Evolutionary conservation across 2,888 invertebrate genomes (phyloP), one percentile per base, ranked within the genome.

Genomic region (Lasius platythorax): DNA sequence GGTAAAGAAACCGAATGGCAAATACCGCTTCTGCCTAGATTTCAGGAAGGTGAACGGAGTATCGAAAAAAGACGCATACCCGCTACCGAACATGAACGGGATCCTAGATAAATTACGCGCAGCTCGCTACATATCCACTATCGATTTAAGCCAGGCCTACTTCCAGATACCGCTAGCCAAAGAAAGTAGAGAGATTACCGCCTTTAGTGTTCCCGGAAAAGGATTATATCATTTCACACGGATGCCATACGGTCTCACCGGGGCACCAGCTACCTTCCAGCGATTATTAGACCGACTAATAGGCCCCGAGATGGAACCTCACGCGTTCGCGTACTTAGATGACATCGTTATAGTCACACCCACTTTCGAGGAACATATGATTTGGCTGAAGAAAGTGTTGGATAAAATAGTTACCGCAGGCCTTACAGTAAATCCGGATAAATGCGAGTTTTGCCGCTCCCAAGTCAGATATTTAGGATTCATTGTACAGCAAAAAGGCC

Each of bases 371-470:
- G 67, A 67, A 11, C 67, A 67, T 8, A 8, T 67, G 15, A 1
- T 1, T 1, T 68, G 68, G 43, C 3, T 68, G 2, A 30, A 18
- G 3, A 68, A 43, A 30, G 30, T 68, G 2, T 2, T 68, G 8
- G 18, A 68, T 12, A 68, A 43, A 9, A 68, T 68, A 0, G 3
- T 9, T 12, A 23, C 40, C n/a, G 68, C 68, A 0, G 68, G 68
- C 1, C 43, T 68, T n/a, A 68, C 68, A 8, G 18, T 68, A 3
- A 68, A 64, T 40, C n/a, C 37, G 40, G 64, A 64, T 12, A 64
- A 63, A 5, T 33, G 33, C 15, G 63, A 63, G 4, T 63, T 63
- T 18, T 63, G 63, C 18, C 11, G 18, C 5, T 6, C 33, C 0
- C 63, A 33, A 3, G 18, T 63, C 1, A 3, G 18, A 33, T 63